These are phyloP conservation scores for Phoenoteleia sp. DNA, from an alignment of 2,888 invertebrate genomes.

Conservation along the genomic window DNA sequence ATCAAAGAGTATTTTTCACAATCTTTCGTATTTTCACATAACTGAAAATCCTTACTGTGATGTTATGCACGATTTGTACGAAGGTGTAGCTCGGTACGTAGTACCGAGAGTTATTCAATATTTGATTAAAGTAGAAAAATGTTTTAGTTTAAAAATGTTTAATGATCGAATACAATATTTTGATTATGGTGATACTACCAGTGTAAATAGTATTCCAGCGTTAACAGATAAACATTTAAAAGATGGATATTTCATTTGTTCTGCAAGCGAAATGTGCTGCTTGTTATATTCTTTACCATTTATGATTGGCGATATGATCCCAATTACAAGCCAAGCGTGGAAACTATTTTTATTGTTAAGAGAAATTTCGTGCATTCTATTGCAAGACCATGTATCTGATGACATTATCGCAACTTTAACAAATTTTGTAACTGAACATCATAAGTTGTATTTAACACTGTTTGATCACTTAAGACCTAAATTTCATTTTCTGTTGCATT, in stretches of 20 bases:
- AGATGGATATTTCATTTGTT: conserved; percentile 41
- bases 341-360: conserved; percentile 34
- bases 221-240: conserved; percentile 52
- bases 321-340: conserved; percentile 40
- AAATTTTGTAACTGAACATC: not conserved
- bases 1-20: too few species aligned
- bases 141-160: conserved; percentile 10
- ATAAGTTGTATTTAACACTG: conserved; percentile 38
- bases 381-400: not conserved
- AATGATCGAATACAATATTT: conserved; percentile 56
- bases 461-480: conserved; percentile 57
- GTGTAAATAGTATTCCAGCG: conserved; percentile 24
- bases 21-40: conserved; percentile 46
- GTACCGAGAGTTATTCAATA: conserved; percentile 28
- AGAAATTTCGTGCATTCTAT: conserved; percentile 28
- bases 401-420: not conserved
- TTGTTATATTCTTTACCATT: conserved; percentile 41
- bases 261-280: conserved; percentile 61
- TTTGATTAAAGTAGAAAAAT: conserved; percentile 16
- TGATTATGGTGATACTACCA: conserved; percentile 7
- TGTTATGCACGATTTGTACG: conserved; percentile 67
- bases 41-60: conserved; percentile 49
- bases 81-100: conserved; percentile 60
- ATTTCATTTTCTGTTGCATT: conserved; percentile 66
- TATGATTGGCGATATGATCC: conserved; percentile 56